Percentiles rank a stretch among this genome's conserved stretches.
These are phyloP conservation scores for Cydia fagiglandana DNA, from an alignment of 1,140 invertebrate genomes.

Conservation along the genomic window DNA sequence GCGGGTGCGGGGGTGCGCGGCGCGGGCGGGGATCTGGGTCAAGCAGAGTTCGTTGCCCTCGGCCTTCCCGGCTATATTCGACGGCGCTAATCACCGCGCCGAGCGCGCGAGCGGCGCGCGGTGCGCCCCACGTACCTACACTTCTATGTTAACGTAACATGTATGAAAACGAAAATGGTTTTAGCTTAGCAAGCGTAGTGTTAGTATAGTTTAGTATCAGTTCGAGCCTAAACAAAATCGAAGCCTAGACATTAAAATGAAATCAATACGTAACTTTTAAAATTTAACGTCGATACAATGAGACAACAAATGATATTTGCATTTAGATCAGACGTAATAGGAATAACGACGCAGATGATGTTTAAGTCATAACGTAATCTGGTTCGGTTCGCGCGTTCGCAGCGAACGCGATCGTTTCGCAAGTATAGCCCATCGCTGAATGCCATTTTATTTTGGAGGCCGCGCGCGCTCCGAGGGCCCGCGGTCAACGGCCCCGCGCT, in stretches of 20 bases:
- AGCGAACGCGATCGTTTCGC: conserved; percentile 56
- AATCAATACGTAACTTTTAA: neutral
- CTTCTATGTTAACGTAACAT: neutral
- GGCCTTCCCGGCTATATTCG: conserved; percentile 79
- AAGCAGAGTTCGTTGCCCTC: conserved; percentile 78
- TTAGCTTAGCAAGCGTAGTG: neutral
- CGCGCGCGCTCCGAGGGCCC: conserved; percentile 71
- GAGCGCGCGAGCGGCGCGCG: conserved; percentile 36
- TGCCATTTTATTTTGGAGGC: conserved; percentile 78
- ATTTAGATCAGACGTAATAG: conserved; percentile 15
- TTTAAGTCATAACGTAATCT: conserved; percentile 14
- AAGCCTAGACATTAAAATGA: neutral
- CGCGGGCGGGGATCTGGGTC: conserved; percentile 71
- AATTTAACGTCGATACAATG: neutral
- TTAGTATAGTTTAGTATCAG: neutral
- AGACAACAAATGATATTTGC: neutral
- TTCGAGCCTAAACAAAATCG: neutral
- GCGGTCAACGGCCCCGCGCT: conserved; percentile 75
- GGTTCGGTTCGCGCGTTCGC: conserved; percentile 13
- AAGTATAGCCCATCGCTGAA: conserved; percentile 76
- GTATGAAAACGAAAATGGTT: neutral
- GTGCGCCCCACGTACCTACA: conserved; percentile 20
- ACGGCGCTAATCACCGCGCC: conserved; percentile 66
- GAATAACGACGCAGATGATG: neutral
- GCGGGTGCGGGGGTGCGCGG: conserved; percentile 40